phyloP scores from a whole-genome alignment of 2,888 invertebrate genomes.

The Trissoscelio sp. region DNA sequence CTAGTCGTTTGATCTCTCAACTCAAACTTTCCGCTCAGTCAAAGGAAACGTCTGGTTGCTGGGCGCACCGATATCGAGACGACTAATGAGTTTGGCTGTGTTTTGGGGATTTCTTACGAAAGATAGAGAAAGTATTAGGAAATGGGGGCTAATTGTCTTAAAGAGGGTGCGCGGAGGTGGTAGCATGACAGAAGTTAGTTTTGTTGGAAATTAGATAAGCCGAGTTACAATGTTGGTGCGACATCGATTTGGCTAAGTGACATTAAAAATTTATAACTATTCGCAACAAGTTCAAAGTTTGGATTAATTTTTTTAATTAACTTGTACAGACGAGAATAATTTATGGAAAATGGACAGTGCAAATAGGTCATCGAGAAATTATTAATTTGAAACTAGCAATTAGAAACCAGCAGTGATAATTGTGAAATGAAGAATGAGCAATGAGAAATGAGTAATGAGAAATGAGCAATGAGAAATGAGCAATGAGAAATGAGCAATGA shows the following conservation, averaged over 20 bases:
- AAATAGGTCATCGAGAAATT: no score
- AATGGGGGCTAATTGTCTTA: slow-evolving; percentile 25
- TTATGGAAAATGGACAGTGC: no score
- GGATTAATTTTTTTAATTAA: no score
- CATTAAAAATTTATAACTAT: slow-evolving; percentile 10
- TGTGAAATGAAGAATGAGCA: no score
- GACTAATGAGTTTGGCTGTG: slow-evolving; percentile 51
- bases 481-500: no score
- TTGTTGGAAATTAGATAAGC: slow-evolving; percentile 15
- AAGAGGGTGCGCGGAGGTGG: not conserved
- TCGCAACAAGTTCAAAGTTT: not conserved
- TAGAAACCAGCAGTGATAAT: no score
- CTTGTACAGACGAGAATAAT: no score
- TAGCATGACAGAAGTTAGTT: not conserved
- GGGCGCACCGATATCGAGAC: slow-evolving; percentile 33
- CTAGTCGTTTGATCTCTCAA: slow-evolving; percentile 48
- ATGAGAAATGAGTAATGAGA: no score
- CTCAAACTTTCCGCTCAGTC: slow-evolving; percentile 44
- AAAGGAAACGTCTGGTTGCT: slow-evolving; percentile 26
- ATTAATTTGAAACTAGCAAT: no score
- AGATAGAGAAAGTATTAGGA: slow-evolving; percentile 20
- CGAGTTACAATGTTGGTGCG: not conserved
- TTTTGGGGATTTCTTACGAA: slow-evolving; percentile 39
- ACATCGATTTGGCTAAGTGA: not conserved
- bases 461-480: no score